Conservation (phyloP, 2,113 vertebrate species). For the Columba janthina region DNA sequence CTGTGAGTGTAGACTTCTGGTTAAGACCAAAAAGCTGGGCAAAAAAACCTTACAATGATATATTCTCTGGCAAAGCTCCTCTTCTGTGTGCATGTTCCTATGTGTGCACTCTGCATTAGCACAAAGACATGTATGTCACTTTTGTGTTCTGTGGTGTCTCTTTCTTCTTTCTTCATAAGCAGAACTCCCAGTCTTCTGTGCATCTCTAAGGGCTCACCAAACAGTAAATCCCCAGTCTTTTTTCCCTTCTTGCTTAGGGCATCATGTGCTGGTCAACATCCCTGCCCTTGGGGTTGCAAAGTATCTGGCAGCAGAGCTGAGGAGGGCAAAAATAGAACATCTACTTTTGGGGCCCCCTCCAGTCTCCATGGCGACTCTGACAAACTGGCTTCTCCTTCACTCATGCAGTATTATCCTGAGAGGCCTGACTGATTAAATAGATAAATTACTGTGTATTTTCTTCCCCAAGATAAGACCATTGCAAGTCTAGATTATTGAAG, state of each 20-base stretch:
- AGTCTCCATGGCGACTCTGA: not conserved
- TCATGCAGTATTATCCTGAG: not conserved
- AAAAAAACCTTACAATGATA: not conserved
- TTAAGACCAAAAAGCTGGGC: not conserved
- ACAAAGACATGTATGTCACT: not conserved
- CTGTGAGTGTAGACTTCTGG: not conserved
- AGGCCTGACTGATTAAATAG: not conserved
- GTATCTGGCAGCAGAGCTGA: not conserved
- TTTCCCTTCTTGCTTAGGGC: not conserved
- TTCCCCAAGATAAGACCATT: not conserved
- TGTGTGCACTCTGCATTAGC: too few species aligned
- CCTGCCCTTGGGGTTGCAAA: not conserved
- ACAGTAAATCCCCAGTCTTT: not conserved
- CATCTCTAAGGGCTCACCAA: not conserved
- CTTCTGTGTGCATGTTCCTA: not conserved
- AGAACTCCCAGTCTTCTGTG: not conserved
- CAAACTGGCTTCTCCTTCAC: not conserved
- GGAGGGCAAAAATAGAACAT: not conserved
- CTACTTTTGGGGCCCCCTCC: not conserved
- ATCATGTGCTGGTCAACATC: not conserved
- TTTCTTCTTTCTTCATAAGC: not conserved
- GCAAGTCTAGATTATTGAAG: not conserved
- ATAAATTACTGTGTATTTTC: not conserved
- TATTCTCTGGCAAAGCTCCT: not conserved
- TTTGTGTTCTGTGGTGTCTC: not conserved